Base-by-base conservation (phyloP, 2,113 vertebrate species). In the Craseonycteris thonglongyai region DNA sequence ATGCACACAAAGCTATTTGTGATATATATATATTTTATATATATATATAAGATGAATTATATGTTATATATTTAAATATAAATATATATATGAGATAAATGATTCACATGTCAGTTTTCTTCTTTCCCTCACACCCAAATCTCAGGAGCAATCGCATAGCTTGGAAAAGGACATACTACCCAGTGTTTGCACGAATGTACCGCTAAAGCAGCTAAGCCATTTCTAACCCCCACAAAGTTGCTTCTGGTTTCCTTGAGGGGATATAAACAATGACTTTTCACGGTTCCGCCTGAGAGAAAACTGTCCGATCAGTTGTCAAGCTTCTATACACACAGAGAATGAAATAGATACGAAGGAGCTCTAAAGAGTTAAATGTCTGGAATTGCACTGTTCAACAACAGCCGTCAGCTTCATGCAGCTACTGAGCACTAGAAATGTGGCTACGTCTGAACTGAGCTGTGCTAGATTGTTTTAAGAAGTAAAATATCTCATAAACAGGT, bases 191-290 rank as follows among this genome's bases (percentile, higher is more conserved):
- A 91, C 88, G 78, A 88, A 85, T 85, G 92, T 61, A 66, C 22
- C 93, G 35, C 47, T 86, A 58, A 95, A 95, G 66, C 72, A 93
- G 72, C 49, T 63, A 49, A 92, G 45, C 54, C 76, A 42, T 85
- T 49, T 85, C 38, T 35, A 72, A 84, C 14, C 79, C 68, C 54
- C 84, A n/a, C n/a, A 83, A 66, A 90, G 56, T 22, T 68, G 35
- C 33, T 81, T 85, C 51, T 81, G 54, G n/a, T 80, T 82, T 5
- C 76, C 76, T 54, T 88, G 69, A 92, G 19, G 75, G 33, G 0
- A 16, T 49, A n/a, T 72, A 8, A 69, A 93, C 85, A 91, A 38
- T 68, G 7, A 47, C 19, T 97, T 93, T 87, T 28, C 42, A 33
- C 65, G 5, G 24, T 76, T 85, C 42, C 56, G n/a, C 16, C 93